These are phyloP conservation scores for Poeciliopsis presidionis DNA, from an alignment of 2,797 vertebrate species.

Conservation along the genomic window DNA sequence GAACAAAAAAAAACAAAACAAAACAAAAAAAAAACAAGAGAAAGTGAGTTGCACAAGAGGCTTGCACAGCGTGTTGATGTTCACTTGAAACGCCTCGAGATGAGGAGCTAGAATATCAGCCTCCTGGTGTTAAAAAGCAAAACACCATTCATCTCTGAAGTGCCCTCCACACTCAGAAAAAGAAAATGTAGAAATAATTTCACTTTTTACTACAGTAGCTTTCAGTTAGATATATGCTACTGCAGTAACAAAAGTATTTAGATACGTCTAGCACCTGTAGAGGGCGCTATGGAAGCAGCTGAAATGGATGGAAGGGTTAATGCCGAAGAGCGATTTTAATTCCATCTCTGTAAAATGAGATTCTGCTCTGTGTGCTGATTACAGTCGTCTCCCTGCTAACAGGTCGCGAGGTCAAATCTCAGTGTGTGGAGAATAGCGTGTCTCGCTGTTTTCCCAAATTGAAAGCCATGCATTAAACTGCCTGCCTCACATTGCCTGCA, in stretches of 20 bases:
- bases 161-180: neutral
- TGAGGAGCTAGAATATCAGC: neutral
- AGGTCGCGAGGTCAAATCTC: neutral
- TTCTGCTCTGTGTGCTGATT: neutral
- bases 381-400: neutral
- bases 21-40: constrained; percentile 19
- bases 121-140: neutral
- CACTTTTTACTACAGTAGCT: neutral
- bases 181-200: neutral
- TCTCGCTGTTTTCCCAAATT: neutral
- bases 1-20: neutral
- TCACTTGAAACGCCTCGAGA: neutral
- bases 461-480: neutral
- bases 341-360: neutral
- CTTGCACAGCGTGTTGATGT: constrained; percentile 18
- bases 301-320: neutral
- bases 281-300: neutral
- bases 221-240: neutral
- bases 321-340: neutral
- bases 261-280: neutral
- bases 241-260: neutral
- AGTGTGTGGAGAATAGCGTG: neutral
- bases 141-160: neutral
- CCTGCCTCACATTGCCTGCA: neutral
- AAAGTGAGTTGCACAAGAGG: constrained; percentile 35